Evolutionary conservation across 2,797 vertebrate species (phyloP).

Genomic region (Channa striata): DNA sequence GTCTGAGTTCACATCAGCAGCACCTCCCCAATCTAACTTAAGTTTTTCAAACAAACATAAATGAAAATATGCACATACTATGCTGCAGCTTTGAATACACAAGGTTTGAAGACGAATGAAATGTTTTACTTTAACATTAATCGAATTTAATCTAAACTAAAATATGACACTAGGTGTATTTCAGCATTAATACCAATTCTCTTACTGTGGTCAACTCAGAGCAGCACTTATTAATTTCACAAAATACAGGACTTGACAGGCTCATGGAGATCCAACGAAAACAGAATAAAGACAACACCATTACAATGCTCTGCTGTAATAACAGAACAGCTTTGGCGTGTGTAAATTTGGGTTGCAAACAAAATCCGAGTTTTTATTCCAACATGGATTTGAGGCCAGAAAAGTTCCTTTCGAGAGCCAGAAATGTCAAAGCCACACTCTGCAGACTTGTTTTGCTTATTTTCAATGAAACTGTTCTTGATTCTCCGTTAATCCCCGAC

Average conservation of each 20-base stretch:
- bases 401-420: constrained; percentile 12
- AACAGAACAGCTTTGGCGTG: constrained; percentile 30
- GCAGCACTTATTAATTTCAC: background rate
- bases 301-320: constrained; percentile 2
- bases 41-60: no score
- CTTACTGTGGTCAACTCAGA: background rate
- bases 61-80: no score
- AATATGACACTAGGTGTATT: no score
- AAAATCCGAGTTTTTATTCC: constrained; percentile 13
- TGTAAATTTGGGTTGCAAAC: constrained; percentile 29
- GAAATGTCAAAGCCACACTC: constrained; percentile 27
- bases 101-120: background rate
- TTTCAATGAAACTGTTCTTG: constrained; percentile 8
- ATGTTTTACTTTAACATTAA: background rate
- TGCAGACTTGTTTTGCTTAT: constrained; percentile 1
- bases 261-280: constrained; percentile 24
- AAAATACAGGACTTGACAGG: constrained; percentile 1
- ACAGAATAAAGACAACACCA: background rate
- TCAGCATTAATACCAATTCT: no score
- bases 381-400: constrained; percentile 13
- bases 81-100: no score
- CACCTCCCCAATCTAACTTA: no score
- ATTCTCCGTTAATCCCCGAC: constrained; percentile 39
- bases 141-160: no score
- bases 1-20: no score